Percentiles rank a stretch among this genome's conserved stretches.
These are phyloP conservation scores for Meleagris gallopavo DNA, from an alignment of 2,113 vertebrate species.

Conservation along the genomic window DNA sequence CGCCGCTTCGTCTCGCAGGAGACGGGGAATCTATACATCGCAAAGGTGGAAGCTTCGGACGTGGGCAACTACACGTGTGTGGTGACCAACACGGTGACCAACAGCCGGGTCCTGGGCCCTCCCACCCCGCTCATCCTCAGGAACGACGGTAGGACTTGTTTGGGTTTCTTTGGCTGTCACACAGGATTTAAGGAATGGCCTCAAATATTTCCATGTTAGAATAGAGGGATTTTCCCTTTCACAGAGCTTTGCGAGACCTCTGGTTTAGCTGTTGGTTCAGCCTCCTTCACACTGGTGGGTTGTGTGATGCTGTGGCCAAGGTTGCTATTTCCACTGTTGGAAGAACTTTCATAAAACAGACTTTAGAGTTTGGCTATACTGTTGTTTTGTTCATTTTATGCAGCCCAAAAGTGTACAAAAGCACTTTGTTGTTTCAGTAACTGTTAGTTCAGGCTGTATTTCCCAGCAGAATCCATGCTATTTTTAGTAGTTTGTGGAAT, in stretches of 20 bases:
- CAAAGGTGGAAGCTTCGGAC: constrained; percentile 93
- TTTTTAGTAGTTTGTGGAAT: constrained; percentile 53
- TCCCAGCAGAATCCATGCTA: constrained; percentile 43
- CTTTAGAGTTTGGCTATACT: neutral
- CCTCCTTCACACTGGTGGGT: fast-evolving
- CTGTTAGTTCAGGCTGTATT: constrained; percentile 28
- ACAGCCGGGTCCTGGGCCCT: constrained; percentile 88
- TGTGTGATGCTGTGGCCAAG: neutral
- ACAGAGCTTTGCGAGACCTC: neutral
- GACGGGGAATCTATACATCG: constrained; percentile 95
- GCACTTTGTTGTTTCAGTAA: constrained; percentile 47
- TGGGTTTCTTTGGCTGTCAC: fast-evolving
- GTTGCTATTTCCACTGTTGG: neutral
- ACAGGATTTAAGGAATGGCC: neutral
- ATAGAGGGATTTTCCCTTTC: neutral
- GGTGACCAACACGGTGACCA: constrained; percentile 92
- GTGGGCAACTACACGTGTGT: constrained; percentile 97
- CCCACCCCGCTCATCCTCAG: constrained; percentile 92
- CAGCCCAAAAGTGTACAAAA: constrained; percentile 13
- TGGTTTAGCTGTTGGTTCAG: neutral
- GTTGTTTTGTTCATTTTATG: neutral
- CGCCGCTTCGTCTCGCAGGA: constrained; percentile 96
- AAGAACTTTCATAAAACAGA: neutral
- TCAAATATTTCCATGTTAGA: fast-evolving
- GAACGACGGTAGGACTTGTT: constrained; percentile 87